Percentiles rank a stretch among this genome's conserved stretches.
Conservation (phyloP, 2,113 vertebrate species). For the Variabilichromis moorii region DNA sequence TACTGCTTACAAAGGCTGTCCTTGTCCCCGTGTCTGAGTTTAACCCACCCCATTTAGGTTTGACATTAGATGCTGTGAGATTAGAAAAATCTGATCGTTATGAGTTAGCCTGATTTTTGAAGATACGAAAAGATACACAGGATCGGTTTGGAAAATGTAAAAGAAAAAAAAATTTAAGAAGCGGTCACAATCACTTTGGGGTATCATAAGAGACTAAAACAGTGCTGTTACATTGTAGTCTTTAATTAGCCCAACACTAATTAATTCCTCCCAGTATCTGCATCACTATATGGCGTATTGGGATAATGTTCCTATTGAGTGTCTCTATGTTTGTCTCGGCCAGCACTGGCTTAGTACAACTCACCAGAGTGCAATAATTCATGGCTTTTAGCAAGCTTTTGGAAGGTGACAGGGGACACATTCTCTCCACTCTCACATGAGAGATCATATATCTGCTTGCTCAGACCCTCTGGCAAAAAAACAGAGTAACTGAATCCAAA, state of each 20-base stretch:
- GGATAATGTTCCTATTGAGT: slow-evolving; percentile 12
- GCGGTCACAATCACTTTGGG: neutral
- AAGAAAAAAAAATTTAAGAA: neutral
- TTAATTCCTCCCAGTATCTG: neutral
- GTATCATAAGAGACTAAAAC: neutral
- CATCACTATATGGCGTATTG: neutral
- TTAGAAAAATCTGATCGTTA: neutral
- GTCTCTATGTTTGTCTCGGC: slow-evolving; percentile 7
- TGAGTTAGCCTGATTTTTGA: neutral
- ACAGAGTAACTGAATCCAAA: neutral
- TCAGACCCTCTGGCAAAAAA: neutral
- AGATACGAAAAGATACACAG: neutral
- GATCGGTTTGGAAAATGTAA: neutral
- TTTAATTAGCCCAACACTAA: neutral
- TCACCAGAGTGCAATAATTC: slow-evolving; percentile 13
- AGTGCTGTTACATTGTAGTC: neutral
- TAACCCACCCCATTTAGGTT: neutral
- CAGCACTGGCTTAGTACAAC: neutral
- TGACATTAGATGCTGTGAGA: neutral
- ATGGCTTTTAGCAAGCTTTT: slow-evolving; percentile 28
- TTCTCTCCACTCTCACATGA: slow-evolving; percentile 3
- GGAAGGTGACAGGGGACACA: slow-evolving; percentile 30
- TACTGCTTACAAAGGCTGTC: neutral
- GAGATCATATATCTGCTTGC: slow-evolving; percentile 31
- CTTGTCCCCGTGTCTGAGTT: neutral